Base-by-base conservation (phyloP, 2,888 invertebrate species). In the Sipha maydis region DNA sequence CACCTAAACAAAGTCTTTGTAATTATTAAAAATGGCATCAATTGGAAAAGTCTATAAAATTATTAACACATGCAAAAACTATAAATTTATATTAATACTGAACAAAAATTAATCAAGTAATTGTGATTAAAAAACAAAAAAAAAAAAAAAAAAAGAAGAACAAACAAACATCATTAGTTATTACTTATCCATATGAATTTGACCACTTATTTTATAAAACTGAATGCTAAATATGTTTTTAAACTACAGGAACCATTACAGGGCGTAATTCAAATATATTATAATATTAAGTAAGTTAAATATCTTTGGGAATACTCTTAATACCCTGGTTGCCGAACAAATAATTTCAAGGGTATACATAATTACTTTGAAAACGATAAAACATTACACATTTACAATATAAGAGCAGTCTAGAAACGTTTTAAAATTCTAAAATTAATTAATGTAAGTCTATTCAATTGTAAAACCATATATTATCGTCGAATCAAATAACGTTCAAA, bases 281-380 rank as follows among this genome's bases (percentile, higher is more conserved):
- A 76, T 76, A 84, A 25, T 84, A 77, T 85, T 67, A 85, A 77
- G 73, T 77, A 67, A 77, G 31, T 77, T 85, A 61, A 61, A 84
- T 25, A 61, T 83, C n/a, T 61, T 84, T 76, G 48, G 76, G 84
- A 67, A 77, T 67, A 48, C 77, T 77, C 67, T 85, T 82, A 82
- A 88, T 88, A 88, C 88, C 88, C 88, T 88, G 88, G 56, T 88
- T 80, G 75, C 88, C 88, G 88, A 88, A 88, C 75, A 85, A 85
- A 85, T 48, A 76, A 69, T 77, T 76, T 77, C 17, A 75, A 79
- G 88, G 88, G 88, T 88, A 82, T 80, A 88, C 85, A 77, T 31
- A 25, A 77, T 69, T 77, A 85, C 41, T 85, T 84, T 25, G 48
- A 85, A 85, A 85, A 78, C 9, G 17, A 69, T 41, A 85, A 84